phyloP scores from a whole-genome alignment of 2,888 invertebrate species.

The Caenorhabditis sinica region DNA sequence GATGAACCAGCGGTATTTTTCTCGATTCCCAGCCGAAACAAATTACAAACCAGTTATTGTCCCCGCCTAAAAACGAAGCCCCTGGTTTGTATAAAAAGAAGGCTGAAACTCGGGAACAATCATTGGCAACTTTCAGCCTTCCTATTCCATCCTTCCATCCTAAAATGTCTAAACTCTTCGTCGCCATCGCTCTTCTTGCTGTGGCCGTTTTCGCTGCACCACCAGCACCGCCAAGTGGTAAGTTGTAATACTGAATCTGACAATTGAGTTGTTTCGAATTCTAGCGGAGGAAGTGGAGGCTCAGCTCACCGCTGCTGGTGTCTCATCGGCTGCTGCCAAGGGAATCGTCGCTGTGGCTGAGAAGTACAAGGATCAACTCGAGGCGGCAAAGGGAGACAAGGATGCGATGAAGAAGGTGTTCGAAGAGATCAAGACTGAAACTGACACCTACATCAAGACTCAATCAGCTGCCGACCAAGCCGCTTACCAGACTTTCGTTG shows the following conservation, averaged over 20 bases:
- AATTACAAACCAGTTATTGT: slow-evolving; percentile 50
- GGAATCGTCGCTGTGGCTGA: slow-evolving; percentile 41
- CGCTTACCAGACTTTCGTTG: slow-evolving; percentile 37
- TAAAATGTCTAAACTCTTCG: slow-evolving; percentile 44
- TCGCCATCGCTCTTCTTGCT: slow-evolving; percentile 41
- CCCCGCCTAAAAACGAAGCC: slow-evolving; percentile 33
- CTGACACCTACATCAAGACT: slow-evolving; percentile 51
- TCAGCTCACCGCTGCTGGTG: slow-evolving; percentile 36
- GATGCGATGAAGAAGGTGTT: slow-evolving; percentile 38
- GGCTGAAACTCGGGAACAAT: slow-evolving; percentile 9
- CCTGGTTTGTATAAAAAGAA: slow-evolving; percentile 11
- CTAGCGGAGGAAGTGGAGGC: slow-evolving; percentile 45
- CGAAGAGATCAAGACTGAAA: slow-evolving; percentile 41
- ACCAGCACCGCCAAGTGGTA: slow-evolving; percentile 42
- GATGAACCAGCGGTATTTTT: slow-evolving; percentile 8
- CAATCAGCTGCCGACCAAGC: slow-evolving; percentile 43
- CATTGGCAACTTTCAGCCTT: slow-evolving; percentile 6
- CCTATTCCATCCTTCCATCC: not conserved
- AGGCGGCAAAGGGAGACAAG: slow-evolving; percentile 27
- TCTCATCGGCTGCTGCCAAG: slow-evolving; percentile 20
- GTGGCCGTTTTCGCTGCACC: slow-evolving; percentile 32
- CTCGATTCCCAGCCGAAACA: slow-evolving; percentile 21
- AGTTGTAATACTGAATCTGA: not conserved
- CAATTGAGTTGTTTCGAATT: not conserved
- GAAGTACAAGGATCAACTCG: slow-evolving; percentile 46